phyloP scores from a whole-genome alignment of 2,888 invertebrate species.

The Myathropa florea region DNA sequence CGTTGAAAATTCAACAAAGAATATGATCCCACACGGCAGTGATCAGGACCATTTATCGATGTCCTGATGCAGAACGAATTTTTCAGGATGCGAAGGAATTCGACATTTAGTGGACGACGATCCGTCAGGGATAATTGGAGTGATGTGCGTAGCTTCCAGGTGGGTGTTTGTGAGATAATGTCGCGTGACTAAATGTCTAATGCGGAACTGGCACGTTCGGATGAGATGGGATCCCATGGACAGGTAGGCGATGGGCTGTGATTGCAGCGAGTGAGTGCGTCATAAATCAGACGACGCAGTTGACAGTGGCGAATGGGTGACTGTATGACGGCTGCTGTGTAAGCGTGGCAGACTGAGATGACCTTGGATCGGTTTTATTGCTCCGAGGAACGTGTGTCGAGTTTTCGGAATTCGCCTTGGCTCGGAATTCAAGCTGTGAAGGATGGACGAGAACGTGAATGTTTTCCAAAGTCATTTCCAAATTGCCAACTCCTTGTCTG shows the following conservation, averaged over 20 bases:
- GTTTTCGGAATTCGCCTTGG: not conserved
- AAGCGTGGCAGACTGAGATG: slow-evolving; percentile 9
- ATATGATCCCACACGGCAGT: slow-evolving; percentile 13
- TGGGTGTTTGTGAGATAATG: slow-evolving; percentile 66
- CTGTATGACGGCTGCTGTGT: slow-evolving; percentile 22
- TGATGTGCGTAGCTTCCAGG: slow-evolving; percentile 67
- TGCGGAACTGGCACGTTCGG: slow-evolving; percentile 64
- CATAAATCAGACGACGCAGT: slow-evolving; percentile 18
- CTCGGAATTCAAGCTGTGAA: not conserved
- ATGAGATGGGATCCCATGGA: not conserved
- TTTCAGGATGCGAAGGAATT: not conserved
- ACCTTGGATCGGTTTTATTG: not conserved
- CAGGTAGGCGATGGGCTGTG: not conserved
- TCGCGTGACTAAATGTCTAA: slow-evolving; percentile 68
- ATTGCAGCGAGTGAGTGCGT: not conserved
- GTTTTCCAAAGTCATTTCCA: not conserved
- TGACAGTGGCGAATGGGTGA: not conserved
- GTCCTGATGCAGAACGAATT: slow-evolving; percentile 67
- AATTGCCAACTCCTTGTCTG: not conserved
- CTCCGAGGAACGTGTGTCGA: not conserved
- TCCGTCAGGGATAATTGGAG: slow-evolving; percentile 53
- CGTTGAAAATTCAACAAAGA: slow-evolving; percentile 65
- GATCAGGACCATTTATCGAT: slow-evolving; percentile 58
- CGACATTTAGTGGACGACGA: slow-evolving; percentile 15
- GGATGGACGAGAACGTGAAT: not conserved